phyloP scores from a whole-genome alignment of 1,140 invertebrate species.

The Drosophila neocordata region DNA sequence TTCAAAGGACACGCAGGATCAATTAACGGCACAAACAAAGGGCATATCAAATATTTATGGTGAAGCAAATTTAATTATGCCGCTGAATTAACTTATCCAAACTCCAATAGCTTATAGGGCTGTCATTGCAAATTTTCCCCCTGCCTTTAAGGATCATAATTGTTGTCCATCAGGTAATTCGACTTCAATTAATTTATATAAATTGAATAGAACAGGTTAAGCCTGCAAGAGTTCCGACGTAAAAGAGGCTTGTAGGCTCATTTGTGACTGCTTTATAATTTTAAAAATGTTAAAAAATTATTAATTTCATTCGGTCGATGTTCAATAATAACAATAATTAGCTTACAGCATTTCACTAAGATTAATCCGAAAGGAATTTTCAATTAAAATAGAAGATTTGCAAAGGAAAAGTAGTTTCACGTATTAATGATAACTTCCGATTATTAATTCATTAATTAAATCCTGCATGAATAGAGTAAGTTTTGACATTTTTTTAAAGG shows the following conservation, averaged over 20 bases:
- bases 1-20: neutral
- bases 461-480: no score
- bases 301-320: no score
- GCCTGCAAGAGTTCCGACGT: neutral
- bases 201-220: constrained; percentile 49
- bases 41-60: constrained; percentile 4
- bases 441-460: no score
- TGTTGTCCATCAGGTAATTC: constrained; percentile 36
- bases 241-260: neutral
- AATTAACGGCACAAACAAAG: constrained; percentile 1
- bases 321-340: no score
- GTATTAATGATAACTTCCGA: no score
- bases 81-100: constrained; percentile 11
- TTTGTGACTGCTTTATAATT: neutral
- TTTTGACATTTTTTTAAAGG: no score
- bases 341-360: no score
- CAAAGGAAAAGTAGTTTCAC: no score
- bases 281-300: neutral
- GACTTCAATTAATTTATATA: constrained; percentile 45
- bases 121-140: constrained; percentile 1
- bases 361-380: no score
- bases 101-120: constrained; percentile 6
- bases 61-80: constrained; percentile 23
- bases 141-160: constrained; percentile 34
- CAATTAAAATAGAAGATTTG: no score